These are phyloP conservation scores for Penaeus japonicus DNA, from an alignment of 1,140 invertebrate species.

Conservation along the genomic window DNA sequence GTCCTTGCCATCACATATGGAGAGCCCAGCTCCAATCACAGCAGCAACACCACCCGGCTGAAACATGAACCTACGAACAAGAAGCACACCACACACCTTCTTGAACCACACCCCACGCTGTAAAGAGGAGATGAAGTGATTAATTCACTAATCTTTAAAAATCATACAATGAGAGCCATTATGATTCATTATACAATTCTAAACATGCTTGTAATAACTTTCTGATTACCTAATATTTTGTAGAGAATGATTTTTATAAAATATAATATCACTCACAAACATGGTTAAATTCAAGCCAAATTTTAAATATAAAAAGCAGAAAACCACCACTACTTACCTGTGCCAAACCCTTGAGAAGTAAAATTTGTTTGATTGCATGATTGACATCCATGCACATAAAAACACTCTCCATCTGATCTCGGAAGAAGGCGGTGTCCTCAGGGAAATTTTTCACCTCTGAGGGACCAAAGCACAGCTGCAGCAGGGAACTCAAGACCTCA, in stretches of 20 bases:
- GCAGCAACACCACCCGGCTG: slow-evolving; percentile 11
- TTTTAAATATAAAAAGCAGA: background rate
- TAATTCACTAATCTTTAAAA: too few relatives aligned
- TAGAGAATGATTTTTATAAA: background rate
- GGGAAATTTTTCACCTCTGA: background rate
- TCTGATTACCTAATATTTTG: background rate
- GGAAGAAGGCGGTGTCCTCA: slow-evolving; percentile 39
- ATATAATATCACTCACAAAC: background rate
- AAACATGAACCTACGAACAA: slow-evolving; percentile 40
- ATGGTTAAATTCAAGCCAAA: background rate
- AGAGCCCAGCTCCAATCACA: slow-evolving; percentile 27
- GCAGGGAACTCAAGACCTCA: slow-evolving; percentile 15
- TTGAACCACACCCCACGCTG: slow-evolving; percentile 18
- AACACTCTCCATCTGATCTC: slow-evolving; percentile 17
- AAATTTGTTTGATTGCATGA: background rate
- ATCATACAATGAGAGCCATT: too few relatives aligned
- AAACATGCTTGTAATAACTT: background rate
- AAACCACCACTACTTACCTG: background rate
- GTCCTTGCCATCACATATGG: slow-evolving; percentile 27
- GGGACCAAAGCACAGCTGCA: slow-evolving; percentile 37
- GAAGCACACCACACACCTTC: slow-evolving; percentile 9
- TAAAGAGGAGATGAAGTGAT: background rate
- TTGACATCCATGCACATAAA: background rate
- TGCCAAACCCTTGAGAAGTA: slow-evolving; percentile 22
- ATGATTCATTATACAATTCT: too few relatives aligned